phyloP scores from a whole-genome alignment of 2,888 invertebrate genomes.

The Acanthosoma haemorrhoidale region DNA sequence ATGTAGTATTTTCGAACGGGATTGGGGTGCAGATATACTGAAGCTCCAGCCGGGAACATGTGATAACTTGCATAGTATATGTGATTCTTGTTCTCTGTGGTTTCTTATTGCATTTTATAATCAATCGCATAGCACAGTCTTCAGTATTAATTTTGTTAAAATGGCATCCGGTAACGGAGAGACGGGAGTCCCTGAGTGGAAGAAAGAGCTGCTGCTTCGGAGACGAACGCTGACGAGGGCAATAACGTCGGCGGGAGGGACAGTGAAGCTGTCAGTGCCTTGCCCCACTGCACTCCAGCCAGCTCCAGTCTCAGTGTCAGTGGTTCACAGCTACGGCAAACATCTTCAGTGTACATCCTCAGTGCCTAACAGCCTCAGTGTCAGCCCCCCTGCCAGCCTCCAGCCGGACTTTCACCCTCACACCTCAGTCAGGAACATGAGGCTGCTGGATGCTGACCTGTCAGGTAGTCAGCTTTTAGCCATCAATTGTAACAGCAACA shows the following conservation, averaged over 20 bases:
- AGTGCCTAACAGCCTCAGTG: constrained; percentile 40
- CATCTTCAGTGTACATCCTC: constrained; percentile 21
- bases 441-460: constrained; percentile 44
- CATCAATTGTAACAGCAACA: constrained; percentile 33
- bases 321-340: constrained; percentile 32
- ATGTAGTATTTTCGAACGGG: constrained; percentile 22
- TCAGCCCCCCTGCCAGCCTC: too few relatives aligned
- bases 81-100: not conserved
- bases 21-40: constrained; percentile 1
- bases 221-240: constrained; percentile 15
- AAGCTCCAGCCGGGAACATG: constrained; percentile 1
- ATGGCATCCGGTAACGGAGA: constrained; percentile 32
- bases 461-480: constrained; percentile 41
- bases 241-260: constrained; percentile 24
- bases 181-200: constrained; percentile 34
- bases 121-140: not conserved
- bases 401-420: constrained; percentile 44
- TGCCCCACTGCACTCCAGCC: constrained; percentile 41
- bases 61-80: not conserved
- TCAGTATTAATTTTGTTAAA: not conserved
- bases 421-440: constrained; percentile 41
- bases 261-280: constrained; percentile 39
- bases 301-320: constrained; percentile 12
- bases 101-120: not conserved
- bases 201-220: constrained; percentile 33